phyloP scores from a whole-genome alignment of 2,113 vertebrate species.

The Rhombomys opimus region DNA sequence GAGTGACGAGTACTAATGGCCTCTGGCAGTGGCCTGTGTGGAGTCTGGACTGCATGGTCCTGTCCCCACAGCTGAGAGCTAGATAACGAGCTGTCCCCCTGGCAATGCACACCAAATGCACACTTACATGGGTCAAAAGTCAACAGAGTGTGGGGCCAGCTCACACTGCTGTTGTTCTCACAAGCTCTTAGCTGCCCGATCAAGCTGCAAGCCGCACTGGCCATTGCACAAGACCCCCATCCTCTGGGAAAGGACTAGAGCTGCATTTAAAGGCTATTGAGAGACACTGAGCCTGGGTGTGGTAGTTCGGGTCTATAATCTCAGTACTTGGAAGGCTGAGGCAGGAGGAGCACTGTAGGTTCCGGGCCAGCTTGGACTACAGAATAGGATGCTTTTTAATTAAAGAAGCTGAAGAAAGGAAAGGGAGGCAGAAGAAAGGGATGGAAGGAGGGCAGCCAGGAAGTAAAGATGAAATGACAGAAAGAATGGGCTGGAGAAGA shows the following conservation, averaged over 20 bases:
- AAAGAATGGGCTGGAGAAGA: not conserved
- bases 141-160: not conserved
- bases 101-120: not conserved
- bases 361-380: not conserved
- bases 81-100: not conserved
- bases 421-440: not conserved
- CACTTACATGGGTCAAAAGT: not conserved
- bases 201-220: fast-evolving
- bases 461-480: not conserved
- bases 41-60: not conserved
- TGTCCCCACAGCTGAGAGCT: not conserved
- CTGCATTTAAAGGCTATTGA: no score
- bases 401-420: not conserved
- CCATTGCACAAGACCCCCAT: fast-evolving
- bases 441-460: not conserved
- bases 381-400: not conserved
- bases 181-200: fast-evolving
- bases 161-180: not conserved
- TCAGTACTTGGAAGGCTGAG: not conserved
- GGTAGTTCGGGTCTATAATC: not conserved
- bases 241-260: not conserved
- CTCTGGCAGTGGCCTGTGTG: not conserved
- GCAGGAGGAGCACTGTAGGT: not conserved
- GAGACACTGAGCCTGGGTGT: not conserved
- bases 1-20: not conserved